Percentiles rank a stretch among this genome's conserved stretches.
Evolutionary conservation across 2,113 vertebrate genomes (phyloP).

Genomic region (Hippocampus zosterae): DNA sequence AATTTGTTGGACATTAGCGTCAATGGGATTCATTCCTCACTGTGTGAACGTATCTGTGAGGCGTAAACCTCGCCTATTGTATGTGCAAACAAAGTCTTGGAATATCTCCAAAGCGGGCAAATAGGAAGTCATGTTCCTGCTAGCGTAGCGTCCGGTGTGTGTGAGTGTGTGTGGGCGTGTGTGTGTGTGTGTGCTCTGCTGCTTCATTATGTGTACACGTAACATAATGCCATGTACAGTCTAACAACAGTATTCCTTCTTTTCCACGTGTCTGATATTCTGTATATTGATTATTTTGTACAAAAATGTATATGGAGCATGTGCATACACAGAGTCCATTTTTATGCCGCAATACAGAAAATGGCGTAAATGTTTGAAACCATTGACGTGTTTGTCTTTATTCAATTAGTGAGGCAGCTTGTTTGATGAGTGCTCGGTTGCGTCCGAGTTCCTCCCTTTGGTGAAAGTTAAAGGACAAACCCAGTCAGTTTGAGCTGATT

Average conservation of each 20-base stretch:
- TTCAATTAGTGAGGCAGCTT: neutral
- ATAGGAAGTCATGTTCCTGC: neutral
- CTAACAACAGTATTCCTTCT: slow-evolving; percentile 59
- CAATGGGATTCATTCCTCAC: neutral
- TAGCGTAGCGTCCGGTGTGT: neutral
- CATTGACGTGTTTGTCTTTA: slow-evolving; percentile 5
- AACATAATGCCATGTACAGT: slow-evolving; percentile 32
- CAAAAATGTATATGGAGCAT: slow-evolving; percentile 69
- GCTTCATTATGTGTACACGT: slow-evolving; percentile 15
- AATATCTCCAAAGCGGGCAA: neutral
- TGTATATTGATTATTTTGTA: slow-evolving; percentile 64
- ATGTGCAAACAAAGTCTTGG: neutral
- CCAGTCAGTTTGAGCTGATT: neutral
- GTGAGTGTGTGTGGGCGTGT: neutral
- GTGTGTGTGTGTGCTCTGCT: neutral
- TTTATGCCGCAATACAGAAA: slow-evolving; percentile 47
- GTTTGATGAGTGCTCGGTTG: neutral
- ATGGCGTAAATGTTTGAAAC: slow-evolving; percentile 43
- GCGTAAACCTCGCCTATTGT: neutral
- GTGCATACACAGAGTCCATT: slow-evolving; percentile 60
- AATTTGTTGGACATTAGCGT: slow-evolving; percentile 11
- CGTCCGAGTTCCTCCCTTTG: neutral
- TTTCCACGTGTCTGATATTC: slow-evolving; percentile 50
- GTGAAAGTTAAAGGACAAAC: slow-evolving; percentile 1
- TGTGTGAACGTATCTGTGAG: neutral